These are phyloP conservation scores for Lithobius niger DNA, from an alignment of 1,140 invertebrate species.

Conservation along the genomic window DNA sequence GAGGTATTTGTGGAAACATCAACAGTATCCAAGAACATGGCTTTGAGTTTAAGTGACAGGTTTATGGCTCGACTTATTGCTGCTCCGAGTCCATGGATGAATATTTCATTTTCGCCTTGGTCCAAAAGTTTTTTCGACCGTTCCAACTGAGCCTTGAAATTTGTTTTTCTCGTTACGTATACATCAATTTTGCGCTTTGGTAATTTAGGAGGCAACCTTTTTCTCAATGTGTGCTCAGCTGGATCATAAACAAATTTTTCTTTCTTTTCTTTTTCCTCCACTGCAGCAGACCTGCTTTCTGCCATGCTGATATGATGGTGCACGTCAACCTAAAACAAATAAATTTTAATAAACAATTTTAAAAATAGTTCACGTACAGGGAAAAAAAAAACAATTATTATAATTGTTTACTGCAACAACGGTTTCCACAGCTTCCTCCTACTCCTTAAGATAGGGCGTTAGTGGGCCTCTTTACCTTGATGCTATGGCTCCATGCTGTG, in stretches of 20 bases:
- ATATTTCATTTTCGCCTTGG: conserved; percentile 50
- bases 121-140: conserved; percentile 65
- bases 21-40: conserved; percentile 49
- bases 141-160: conserved; percentile 51
- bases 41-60: conserved; percentile 64
- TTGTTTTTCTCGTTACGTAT: conserved; percentile 35
- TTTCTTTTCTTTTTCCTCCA: conserved; percentile 9
- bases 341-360: too few species aligned
- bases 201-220: conserved; percentile 29
- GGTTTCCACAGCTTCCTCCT: too few species aligned
- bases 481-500: too few species aligned
- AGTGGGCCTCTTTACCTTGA: too few species aligned
- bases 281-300: too few species aligned
- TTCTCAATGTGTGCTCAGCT: conserved; percentile 29
- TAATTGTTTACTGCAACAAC: too few species aligned
- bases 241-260: conserved; percentile 14
- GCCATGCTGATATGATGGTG: too few species aligned
- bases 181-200: conserved; percentile 33
- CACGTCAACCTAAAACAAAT: too few species aligned
- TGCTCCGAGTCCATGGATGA: conserved; percentile 73
- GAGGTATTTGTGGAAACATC: conserved; percentile 66
- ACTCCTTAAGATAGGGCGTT: too few species aligned
- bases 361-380: too few species aligned
- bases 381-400: too few species aligned
- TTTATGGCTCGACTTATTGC: conserved; percentile 68